Evolutionary conservation across 1,140 invertebrate species (phyloP), one percentile per base, ranked within the genome.

Genomic region (Octopus sinensis): DNA sequence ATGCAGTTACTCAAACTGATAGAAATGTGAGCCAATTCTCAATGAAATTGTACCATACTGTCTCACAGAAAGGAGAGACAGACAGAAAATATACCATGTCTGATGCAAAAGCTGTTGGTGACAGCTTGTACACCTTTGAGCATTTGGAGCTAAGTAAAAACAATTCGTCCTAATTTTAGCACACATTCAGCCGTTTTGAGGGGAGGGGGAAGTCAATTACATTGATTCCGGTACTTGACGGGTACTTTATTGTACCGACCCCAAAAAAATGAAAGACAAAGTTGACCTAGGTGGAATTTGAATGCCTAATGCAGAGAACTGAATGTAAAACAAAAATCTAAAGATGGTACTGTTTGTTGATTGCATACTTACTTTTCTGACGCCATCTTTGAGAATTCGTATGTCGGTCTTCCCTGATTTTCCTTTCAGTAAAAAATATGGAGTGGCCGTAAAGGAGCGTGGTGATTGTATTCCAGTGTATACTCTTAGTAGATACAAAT

Each of bases 321-420:
- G 56, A 62, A 62, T 17, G 9, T 62, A 62, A 12, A 17, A 62
- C 56, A 62, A 12, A 9, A 17, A 17, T 62, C 17, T 9, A 9
- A 12, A 12, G 56, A 12, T 62, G 17, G 9, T 1, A 1, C 9
- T 17, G 17, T 12, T 62, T 12, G 9, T 62, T 17, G 17, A 13
- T n/a, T n/a, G 30, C 17, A 17, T 13, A 73, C 68, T 73, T 73
- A 73, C 68, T 23, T 73, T 73, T 73, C 68, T 73, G 68, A 73
- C 68, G 13, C 68, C 68, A 23, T 73, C 68, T 9, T 13, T n/a
- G 68, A 73, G 68, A 10, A 73, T 73, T 23, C 68, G 17, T 6
- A 73, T 73, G 6, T 13, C 30, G 5, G 68, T 73, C 13, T 73
- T 17, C 6, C 68, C 68, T 12, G 7, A 5, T 17, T 9, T 73